Evolutionary conservation across 30 jellyfish, hydroid and myxozoan species (phyloP), one percentile per base, ranked within the genome.

Genomic region (Aurelia sp.): DNA sequence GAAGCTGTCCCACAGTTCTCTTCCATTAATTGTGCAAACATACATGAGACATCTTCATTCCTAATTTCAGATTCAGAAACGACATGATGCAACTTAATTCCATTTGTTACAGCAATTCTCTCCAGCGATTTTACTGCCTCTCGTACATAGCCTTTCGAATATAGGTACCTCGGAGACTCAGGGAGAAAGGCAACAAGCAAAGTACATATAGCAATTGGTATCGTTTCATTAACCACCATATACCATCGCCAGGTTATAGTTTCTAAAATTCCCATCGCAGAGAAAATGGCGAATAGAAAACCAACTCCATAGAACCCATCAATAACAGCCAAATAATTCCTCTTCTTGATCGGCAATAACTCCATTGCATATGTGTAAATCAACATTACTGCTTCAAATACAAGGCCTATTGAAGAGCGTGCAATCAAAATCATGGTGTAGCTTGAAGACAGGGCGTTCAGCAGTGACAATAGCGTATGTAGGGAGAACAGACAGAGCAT

Each of bases 281-380:
- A 24, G 10, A 55, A 18, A 15, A 20, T 18, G 16, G 70, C 59
- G 44, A 17, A 74, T 6, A 30, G 53, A 21, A 41, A 51, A 1
- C 86, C 86, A 11, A 47, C 4, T 19, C 21, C 20, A 50, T 9
- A 8, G 61, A 17, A 22, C 4, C 44, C 58, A 8, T 22, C 67
- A 52, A 50, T 24, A 21, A 74, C 16, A 1, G 86, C 27, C 57
- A 74, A 11, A 20, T n/a, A 50, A 15, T 53, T 2, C 58, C 86
- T 57, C 58, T 74, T 74, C 35, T 31, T 19, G 50, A 74, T 27
- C 12, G 86, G 86, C 72, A 74, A 24, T 17, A 55, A 22, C 13
- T 74, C 86, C 59, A 74, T 52, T 5, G 40, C 73, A 27, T 74
- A 74, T 48, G 86, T 30, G 16, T 33, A 24, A 18, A 27, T 30